These are phyloP conservation scores for Diadumene lineata DNA, from an alignment of 92 coral and sea anemone species.

Conservation along the genomic window DNA sequence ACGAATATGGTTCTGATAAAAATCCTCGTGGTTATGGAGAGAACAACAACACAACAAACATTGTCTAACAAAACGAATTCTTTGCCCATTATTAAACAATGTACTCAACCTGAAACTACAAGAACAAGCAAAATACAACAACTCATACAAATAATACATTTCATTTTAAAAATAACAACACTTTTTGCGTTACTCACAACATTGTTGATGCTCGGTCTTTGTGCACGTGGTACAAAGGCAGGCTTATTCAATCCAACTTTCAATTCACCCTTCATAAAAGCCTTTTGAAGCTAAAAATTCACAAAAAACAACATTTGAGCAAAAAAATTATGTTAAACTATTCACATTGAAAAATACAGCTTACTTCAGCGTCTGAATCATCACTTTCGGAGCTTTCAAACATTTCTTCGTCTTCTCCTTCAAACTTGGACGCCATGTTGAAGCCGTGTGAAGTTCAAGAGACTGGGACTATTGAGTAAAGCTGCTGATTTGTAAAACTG, in stretches of 20 bases:
- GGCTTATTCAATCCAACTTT: constrained; percentile 83
- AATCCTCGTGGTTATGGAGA: background rate
- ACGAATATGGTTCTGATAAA: background rate
- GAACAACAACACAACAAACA: background rate
- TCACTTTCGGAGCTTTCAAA: constrained; percentile 59
- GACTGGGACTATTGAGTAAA: constrained; percentile 20
- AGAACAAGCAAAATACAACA: too few relatives aligned
- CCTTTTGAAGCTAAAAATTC: constrained; percentile 70
- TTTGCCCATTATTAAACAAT: too few relatives aligned
- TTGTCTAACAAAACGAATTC: too few relatives aligned
- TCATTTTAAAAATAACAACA: too few relatives aligned
- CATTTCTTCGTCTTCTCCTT: constrained; percentile 24
- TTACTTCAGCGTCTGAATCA: constrained; percentile 78
- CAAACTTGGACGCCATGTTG: constrained; percentile 70
- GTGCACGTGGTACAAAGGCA: constrained; percentile 62
- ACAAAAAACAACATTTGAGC: background rate
- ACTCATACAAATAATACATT: too few relatives aligned
- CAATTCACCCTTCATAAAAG: constrained; percentile 82
- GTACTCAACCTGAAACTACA: too few relatives aligned
- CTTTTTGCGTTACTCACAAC: constrained; percentile 57
- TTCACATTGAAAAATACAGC: background rate
- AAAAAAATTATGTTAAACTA: background rate
- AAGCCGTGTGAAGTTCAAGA: background rate
- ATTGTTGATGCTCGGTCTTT: constrained; percentile 60
- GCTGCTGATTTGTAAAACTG: constrained; percentile 10